These are phyloP conservation scores for Phataginus tetradactyla DNA, from an alignment of 2,797 vertebrate genomes.

Conservation along the genomic window DNA sequence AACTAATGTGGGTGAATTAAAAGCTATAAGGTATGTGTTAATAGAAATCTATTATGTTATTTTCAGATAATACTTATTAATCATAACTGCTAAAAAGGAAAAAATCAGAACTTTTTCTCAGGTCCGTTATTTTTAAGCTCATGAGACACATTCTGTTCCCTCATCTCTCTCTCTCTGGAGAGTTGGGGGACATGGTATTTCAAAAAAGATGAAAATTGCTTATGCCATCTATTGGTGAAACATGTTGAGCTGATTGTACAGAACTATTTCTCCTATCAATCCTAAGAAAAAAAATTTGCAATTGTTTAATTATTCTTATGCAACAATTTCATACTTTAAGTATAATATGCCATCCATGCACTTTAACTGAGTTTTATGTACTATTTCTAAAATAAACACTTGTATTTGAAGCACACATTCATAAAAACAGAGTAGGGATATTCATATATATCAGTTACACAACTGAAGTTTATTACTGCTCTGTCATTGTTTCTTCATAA, in stretches of 20 bases:
- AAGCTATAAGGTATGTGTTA: neutral
- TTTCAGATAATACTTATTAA: neutral
- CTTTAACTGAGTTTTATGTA: neutral
- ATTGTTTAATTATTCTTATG: conserved; percentile 2
- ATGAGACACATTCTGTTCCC: neutral
- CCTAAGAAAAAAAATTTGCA: neutral
- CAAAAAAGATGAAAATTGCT: conserved; percentile 3
- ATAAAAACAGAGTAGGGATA: conserved; percentile 23
- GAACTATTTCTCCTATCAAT: neutral
- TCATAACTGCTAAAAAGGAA: neutral
- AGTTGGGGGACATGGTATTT: neutral
- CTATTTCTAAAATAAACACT: conserved; percentile 32
- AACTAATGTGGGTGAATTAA: neutral
- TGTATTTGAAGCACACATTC: neutral
- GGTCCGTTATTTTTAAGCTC: neutral
- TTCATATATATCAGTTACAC: neutral
- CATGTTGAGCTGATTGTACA: neutral
- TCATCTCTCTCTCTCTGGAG: neutral
- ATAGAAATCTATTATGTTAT: neutral
- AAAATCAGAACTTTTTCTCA: neutral
- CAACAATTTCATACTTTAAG: conserved; percentile 30
- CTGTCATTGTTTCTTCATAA: neutral
- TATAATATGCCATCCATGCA: neutral
- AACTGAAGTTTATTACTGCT: neutral
- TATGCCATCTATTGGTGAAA: neutral